Conservation (phyloP, 2,797 vertebrate genomes). For the Paramormyrops hopkinsi region DNA sequence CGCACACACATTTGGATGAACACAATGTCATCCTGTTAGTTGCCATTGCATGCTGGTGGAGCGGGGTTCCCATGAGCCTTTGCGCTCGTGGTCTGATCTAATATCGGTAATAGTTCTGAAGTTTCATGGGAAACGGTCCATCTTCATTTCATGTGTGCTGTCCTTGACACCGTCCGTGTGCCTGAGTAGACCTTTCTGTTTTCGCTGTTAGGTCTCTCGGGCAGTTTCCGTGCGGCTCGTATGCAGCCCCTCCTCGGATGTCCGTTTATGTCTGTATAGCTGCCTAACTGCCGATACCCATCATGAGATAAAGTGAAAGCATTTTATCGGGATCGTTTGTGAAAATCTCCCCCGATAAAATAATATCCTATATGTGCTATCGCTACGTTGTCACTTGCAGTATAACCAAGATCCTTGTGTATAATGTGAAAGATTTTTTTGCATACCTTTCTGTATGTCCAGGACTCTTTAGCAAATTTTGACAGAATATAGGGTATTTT, state of each 20-base stretch:
- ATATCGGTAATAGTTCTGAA: not conserved
- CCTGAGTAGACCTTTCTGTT: not conserved
- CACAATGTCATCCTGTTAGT: not conserved
- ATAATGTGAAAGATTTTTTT: not conserved
- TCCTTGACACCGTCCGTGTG: not conserved
- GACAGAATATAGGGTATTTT: not conserved
- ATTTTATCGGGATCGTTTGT: not conserved
- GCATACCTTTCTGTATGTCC: not conserved
- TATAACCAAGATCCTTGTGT: not conserved
- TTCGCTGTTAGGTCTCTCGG: not conserved
- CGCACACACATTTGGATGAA: constrained; percentile 9
- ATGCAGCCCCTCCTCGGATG: not conserved
- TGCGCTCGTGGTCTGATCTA: not conserved
- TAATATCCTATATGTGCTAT: not conserved
- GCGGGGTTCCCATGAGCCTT: not conserved
- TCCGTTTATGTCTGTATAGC: not conserved
- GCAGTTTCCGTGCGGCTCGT: not conserved
- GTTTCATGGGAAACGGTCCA: not conserved
- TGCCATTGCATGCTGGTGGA: not conserved
- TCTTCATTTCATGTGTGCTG: not conserved
- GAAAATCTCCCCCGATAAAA: not conserved
- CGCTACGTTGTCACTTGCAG: too few relatives aligned
- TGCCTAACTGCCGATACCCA: not conserved
- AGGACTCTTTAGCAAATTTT: not conserved
- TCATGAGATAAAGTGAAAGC: not conserved